phyloP scores from a whole-genome alignment of 2,113 vertebrate species.

The Gadus chalcogrammus region DNA sequence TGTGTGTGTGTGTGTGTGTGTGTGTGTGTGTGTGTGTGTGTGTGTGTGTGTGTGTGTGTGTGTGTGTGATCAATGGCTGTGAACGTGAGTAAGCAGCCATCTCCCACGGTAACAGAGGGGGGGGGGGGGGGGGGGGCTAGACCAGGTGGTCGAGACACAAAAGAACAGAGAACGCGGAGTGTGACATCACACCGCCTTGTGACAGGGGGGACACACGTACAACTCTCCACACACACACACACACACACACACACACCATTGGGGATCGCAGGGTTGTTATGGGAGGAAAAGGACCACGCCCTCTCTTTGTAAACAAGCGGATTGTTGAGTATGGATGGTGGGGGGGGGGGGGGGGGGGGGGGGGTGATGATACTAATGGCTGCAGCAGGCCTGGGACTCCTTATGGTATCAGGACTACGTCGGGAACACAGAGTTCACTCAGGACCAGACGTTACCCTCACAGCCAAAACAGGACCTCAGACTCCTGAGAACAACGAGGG shows the following conservation, averaged over 20 bases:
- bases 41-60: slow-evolving; percentile 2
- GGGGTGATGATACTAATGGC: slow-evolving; percentile 37
- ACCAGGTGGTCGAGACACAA: slow-evolving; percentile 55
- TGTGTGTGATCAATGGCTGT: slow-evolving; percentile 34
- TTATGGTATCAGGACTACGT: slow-evolving; percentile 1
- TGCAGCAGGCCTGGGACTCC: not conserved
- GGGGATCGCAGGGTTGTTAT: too few relatives aligned
- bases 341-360: not conserved
- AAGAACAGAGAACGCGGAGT: slow-evolving; percentile 14
- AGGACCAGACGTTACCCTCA: not conserved
- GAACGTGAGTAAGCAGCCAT: slow-evolving; percentile 39
- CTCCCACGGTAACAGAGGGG: not conserved
- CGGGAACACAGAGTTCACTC: not conserved
- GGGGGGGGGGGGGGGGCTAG: slow-evolving; percentile 7
- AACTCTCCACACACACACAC: too few relatives aligned
- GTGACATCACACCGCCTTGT: slow-evolving; percentile 33
- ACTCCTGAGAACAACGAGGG: too few relatives aligned
- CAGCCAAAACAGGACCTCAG: too few relatives aligned
- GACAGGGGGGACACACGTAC: not conserved
- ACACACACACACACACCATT: not conserved
- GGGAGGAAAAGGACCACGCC: too few relatives aligned
- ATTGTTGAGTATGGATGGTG: not conserved
- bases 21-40: slow-evolving; percentile 2
- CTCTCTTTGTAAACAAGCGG: too few relatives aligned
- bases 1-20: too few relatives aligned